Percentiles rank a stretch among this genome's conserved stretches.
These are phyloP conservation scores for Galeruca laticollis DNA, from an alignment of 2,888 invertebrate species.

Conservation along the genomic window DNA sequence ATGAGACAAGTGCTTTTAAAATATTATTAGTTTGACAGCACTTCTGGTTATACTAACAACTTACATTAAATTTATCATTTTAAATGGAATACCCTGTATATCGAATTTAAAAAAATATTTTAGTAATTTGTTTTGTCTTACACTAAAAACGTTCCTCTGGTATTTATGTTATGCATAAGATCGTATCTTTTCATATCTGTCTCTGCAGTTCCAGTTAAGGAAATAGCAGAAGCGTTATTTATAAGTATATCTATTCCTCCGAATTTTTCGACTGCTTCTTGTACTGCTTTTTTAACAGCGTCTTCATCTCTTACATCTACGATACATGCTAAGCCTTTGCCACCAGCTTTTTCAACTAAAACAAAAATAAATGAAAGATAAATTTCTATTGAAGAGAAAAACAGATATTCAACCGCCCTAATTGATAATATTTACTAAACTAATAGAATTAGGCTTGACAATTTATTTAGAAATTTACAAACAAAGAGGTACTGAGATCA, in stretches of 20 bases:
- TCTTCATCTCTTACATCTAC: slow-evolving; percentile 90
- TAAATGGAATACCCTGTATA: too few relatives aligned
- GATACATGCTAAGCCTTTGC: slow-evolving; percentile 86
- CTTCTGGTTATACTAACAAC: too few relatives aligned
- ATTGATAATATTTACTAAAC: too few relatives aligned
- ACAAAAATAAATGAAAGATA: slow-evolving; percentile 17
- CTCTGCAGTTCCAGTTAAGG: slow-evolving; percentile 81
- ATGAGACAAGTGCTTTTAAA: too few relatives aligned
- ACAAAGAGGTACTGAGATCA: too few relatives aligned
- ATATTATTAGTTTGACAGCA: too few relatives aligned
- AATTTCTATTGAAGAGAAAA: not conserved
- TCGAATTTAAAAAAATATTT: too few relatives aligned
- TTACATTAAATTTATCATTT: not conserved
- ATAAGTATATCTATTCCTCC: slow-evolving; percentile 95
- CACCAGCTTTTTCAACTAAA: slow-evolving; percentile 87
- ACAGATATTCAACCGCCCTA: too few relatives aligned
- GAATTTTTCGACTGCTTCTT: slow-evolving; percentile 84
- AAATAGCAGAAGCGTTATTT: slow-evolving; percentile 97
- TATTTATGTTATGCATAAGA: slow-evolving; percentile 94
- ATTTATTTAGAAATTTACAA: too few relatives aligned
- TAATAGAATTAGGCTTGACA: too few relatives aligned
- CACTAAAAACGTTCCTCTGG: slow-evolving; percentile 95
- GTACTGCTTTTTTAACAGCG: slow-evolving; percentile 78
- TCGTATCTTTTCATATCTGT: slow-evolving; percentile 98
- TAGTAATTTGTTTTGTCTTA: slow-evolving; percentile 68